Percentiles rank a stretch among this genome's conserved stretches.
Evolutionary conservation across 2,113 vertebrate genomes (phyloP).

Genomic region (Balaeniceps rex): DNA sequence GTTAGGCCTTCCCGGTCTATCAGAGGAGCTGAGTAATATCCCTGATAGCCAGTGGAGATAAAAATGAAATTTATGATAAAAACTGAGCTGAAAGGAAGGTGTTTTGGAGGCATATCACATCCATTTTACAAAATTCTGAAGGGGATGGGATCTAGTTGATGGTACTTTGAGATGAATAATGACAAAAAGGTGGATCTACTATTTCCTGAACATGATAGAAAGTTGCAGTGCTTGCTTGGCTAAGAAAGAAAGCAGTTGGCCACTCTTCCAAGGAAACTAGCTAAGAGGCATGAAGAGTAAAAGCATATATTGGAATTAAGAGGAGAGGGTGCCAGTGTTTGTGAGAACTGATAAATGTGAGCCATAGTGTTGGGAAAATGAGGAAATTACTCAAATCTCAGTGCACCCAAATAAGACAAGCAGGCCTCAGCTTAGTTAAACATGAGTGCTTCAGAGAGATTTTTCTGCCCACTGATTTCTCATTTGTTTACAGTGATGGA

Average conservation of each 20-base stretch:
- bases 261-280: background rate
- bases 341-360: background rate
- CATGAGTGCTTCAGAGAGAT: background rate
- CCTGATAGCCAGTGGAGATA: background rate
- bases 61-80: background rate
- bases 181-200: background rate
- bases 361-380: background rate
- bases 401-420: background rate
- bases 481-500: background rate
- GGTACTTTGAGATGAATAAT: background rate
- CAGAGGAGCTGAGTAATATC: background rate
- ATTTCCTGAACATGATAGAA: background rate
- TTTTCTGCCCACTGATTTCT: background rate
- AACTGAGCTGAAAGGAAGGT: background rate
- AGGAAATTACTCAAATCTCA: background rate
- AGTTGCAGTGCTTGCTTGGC: background rate
- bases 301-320: background rate
- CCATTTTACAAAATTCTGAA: background rate
- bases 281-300: background rate
- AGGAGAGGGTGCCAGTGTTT: background rate
- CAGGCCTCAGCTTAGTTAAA: background rate
- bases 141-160: background rate
- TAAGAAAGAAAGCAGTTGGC: background rate
- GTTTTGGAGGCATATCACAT: background rate
- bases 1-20: background rate